These are phyloP conservation scores for Pelecanus crispus DNA, from an alignment of 2,113 vertebrate species.

Conservation along the genomic window DNA sequence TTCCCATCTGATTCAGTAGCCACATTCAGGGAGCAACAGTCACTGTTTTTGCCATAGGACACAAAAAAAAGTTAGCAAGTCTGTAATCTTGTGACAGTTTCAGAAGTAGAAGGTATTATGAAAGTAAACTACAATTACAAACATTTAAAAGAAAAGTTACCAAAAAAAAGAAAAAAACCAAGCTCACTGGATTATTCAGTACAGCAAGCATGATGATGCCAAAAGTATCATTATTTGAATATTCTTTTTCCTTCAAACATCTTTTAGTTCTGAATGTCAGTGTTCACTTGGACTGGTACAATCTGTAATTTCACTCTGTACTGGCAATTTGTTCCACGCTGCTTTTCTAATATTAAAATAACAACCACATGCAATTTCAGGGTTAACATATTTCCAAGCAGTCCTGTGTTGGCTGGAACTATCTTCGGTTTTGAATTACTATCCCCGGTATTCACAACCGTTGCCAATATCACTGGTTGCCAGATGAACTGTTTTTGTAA, in stretches of 20 bases:
- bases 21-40: not conserved
- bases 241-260: not conserved
- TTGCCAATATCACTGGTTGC: not conserved
- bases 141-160: not conserved
- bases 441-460: not conserved
- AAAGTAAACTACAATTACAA: slow-evolving; percentile 8
- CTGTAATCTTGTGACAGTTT: not conserved
- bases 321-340: not conserved
- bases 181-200: not conserved
- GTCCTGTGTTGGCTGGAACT: not conserved
- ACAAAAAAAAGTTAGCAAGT: not conserved
- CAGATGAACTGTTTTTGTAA: not conserved
- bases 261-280: not conserved
- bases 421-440: slow-evolving; percentile 8
- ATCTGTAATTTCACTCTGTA: not conserved
- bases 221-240: not conserved
- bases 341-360: not conserved
- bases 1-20: slow-evolving; percentile 46
- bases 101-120: not conserved
- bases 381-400: slow-evolving; percentile 20
- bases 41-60: not conserved
- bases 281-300: not conserved
- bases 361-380: not conserved
- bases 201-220: not conserved
- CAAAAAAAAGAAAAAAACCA: not conserved